phyloP scores from a whole-genome alignment of 1,140 invertebrate species.

The Tribolium castaneum region DNA sequence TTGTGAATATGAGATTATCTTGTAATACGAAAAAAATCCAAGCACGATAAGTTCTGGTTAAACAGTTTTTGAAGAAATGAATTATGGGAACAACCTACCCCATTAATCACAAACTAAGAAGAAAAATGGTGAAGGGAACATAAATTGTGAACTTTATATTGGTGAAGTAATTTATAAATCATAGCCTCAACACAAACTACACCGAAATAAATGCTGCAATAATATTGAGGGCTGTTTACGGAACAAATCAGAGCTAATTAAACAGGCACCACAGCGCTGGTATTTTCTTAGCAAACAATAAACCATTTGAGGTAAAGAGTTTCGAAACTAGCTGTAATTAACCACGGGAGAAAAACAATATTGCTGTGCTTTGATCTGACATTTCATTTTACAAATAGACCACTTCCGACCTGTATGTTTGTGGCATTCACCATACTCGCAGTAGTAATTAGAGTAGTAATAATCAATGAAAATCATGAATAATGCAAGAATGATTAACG shows the following conservation, averaged over 20 bases:
- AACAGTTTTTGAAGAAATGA: background rate
- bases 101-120: slow-evolving; percentile 2
- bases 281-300: background rate
- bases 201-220: too few relatives aligned
- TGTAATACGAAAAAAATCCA: background rate
- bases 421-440: background rate
- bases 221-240: background rate
- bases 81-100: background rate
- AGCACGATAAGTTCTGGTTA: background rate
- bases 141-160: background rate
- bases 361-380: background rate
- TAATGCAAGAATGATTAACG: slow-evolving; percentile 20
- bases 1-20: slow-evolving; percentile 12
- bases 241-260: background rate
- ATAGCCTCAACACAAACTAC: background rate
- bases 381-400: slow-evolving; percentile 20
- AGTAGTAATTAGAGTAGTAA: slow-evolving; percentile 10
- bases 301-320: background rate
- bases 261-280: background rate
- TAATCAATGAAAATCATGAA: slow-evolving; percentile 32
- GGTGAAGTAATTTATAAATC: background rate
- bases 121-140: background rate
- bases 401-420: slow-evolving; percentile 1
- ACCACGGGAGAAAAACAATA: slow-evolving; percentile 9
- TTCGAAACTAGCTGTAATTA: slow-evolving; percentile 2